These are phyloP conservation scores for Papilio dardanus DNA, from an alignment of 1,140 invertebrate genomes.

Conservation along the genomic window DNA sequence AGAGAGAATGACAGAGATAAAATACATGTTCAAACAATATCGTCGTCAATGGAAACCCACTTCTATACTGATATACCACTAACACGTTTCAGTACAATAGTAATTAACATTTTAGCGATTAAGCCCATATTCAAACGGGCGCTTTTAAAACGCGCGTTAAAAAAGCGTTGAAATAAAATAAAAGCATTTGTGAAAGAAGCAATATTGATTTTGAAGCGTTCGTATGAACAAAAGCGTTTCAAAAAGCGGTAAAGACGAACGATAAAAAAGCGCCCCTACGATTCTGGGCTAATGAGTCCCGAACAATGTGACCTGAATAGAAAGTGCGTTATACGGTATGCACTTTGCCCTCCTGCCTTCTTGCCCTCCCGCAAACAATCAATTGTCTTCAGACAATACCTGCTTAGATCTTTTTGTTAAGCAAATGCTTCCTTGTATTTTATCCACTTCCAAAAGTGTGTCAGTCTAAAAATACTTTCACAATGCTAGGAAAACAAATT, in stretches of 20 bases:
- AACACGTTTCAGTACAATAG: background rate
- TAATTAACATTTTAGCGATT: slow-evolving; percentile 14
- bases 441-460: slow-evolving; percentile 39
- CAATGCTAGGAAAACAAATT: background rate
- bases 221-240: too few relatives aligned
- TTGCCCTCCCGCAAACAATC: too few relatives aligned
- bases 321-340: slow-evolving; percentile 24
- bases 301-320: slow-evolving; percentile 27
- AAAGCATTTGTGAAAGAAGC: too few relatives aligned
- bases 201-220: too few relatives aligned
- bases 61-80: background rate
- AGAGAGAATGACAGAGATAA: background rate
- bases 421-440: slow-evolving; percentile 40
- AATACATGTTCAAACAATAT: too few relatives aligned
- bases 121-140: too few relatives aligned
- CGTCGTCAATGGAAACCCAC: background rate
- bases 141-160: too few relatives aligned
- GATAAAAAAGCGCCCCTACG: too few relatives aligned
- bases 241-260: too few relatives aligned
- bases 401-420: slow-evolving; percentile 33
- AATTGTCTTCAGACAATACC: slow-evolving; percentile 12
- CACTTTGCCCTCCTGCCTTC: slow-evolving; percentile 26
- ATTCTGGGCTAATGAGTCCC: slow-evolving; percentile 20
- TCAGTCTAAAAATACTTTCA: slow-evolving; percentile 26
- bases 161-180: too few relatives aligned